Percentiles rank a stretch among this genome's conserved stretches.
Conservation (phyloP, 1,140 invertebrate species). For the Drosophila neocordata region DNA sequence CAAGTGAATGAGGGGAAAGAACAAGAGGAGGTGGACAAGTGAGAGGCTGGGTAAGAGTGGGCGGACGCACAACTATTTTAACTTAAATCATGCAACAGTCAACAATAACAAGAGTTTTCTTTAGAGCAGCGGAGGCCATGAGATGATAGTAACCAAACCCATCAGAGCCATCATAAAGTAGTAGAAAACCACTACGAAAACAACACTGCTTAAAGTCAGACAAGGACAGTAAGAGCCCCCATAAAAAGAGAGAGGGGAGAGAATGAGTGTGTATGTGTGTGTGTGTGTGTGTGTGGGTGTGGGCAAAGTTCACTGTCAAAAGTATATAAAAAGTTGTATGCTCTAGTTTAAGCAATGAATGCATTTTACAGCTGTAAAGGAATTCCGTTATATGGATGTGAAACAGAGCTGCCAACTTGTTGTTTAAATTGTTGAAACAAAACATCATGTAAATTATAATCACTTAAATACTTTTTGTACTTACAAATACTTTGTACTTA, state of each 20-base stretch:
- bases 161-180: slow-evolving; percentile 7
- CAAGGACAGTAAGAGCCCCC: neutral
- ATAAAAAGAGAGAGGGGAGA: neutral
- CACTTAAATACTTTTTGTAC: no score
- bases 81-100: slow-evolving; percentile 39
- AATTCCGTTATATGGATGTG: neutral
- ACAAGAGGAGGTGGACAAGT: no score
- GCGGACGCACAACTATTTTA: slow-evolving; percentile 22
- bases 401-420: slow-evolving; percentile 6
- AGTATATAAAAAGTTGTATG: slow-evolving; percentile 7
- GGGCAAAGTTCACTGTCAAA: slow-evolving; percentile 6
- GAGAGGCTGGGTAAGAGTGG: no score
- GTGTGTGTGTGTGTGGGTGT: neutral
- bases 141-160: slow-evolving; percentile 7
- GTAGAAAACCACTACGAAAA: slow-evolving; percentile 2
- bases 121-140: slow-evolving; percentile 6
- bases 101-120: slow-evolving; percentile 28
- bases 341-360: slow-evolving; percentile 5
- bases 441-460: neutral
- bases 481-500: no score
- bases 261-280: no score
- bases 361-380: neutral
- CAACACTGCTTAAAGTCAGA: slow-evolving; percentile 7
- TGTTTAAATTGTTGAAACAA: neutral
- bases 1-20: no score